These are phyloP conservation scores for Lottia gigantea DNA, from an alignment of 2,888 invertebrate species.

Conservation along the genomic window DNA sequence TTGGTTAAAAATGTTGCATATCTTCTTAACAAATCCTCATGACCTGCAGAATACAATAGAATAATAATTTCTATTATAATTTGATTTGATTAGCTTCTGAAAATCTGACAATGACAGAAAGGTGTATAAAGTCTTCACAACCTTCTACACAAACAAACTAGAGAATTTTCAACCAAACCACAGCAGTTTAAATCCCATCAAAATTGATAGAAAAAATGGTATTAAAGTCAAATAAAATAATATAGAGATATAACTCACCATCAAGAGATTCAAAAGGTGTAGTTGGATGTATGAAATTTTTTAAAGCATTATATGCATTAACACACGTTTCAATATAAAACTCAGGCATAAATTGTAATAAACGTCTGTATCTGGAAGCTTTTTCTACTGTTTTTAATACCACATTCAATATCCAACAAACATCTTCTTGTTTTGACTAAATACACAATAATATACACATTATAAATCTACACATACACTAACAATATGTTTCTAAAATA, in stretches of 20 bases:
- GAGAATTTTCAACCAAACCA: not conserved
- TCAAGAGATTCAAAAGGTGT: conserved; percentile 72
- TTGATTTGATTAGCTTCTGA: too few species aligned
- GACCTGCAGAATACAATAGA: conserved; percentile 30
- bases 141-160: not conserved
- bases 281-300: conserved; percentile 77
- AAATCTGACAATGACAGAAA: too few species aligned
- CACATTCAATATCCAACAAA: conserved; percentile 75
- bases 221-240: not conserved
- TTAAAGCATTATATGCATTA: conserved; percentile 75
- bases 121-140: too few species aligned
- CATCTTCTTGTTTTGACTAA: conserved; percentile 73
- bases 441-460: not conserved
- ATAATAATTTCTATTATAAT: not conserved
- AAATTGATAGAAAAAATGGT: too few species aligned
- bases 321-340: conserved; percentile 79
- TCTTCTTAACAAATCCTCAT: conserved; percentile 67
- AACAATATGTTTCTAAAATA: too few species aligned
- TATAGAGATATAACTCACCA: conserved; percentile 64
- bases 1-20: conserved; percentile 79
- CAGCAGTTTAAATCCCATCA: not conserved
- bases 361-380: conserved; percentile 74
- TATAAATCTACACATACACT: too few species aligned
- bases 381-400: conserved; percentile 74
- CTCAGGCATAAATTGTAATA: conserved; percentile 80